Evolutionary conservation across 2,113 vertebrate species (phyloP).

Genomic region (Syrmaticus mikado): DNA sequence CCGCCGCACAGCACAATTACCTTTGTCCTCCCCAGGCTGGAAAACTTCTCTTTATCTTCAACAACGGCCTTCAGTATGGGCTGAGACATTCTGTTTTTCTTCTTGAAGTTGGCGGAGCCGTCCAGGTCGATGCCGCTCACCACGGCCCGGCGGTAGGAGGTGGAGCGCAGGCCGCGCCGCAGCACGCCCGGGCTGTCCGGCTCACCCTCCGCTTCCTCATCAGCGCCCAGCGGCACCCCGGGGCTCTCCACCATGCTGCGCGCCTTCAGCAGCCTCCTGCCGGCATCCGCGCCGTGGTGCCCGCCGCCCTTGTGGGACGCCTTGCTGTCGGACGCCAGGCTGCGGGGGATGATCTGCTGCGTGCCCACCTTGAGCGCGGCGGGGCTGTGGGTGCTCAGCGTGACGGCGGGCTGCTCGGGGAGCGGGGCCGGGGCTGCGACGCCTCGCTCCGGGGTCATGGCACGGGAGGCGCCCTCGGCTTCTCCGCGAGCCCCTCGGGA

Average conservation of each 20-base stretch:
- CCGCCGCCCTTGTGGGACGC: constrained; percentile 31
- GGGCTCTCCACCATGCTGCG: constrained; percentile 90
- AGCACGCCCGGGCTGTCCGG: constrained; percentile 80
- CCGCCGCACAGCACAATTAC: constrained; percentile 27
- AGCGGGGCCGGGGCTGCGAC: constrained; percentile 31
- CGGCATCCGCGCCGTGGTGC: constrained; percentile 70
- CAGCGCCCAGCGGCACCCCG: constrained; percentile 59
- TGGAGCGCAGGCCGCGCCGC: constrained; percentile 88
- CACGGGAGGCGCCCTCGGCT: background rate
- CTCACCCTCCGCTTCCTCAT: constrained; percentile 76
- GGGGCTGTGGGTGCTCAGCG: constrained; percentile 89
- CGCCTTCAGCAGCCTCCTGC: constrained; percentile 76
- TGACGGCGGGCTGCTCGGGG: constrained; percentile 62
- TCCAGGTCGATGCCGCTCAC: constrained; percentile 89
- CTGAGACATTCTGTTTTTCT: constrained; percentile 82
- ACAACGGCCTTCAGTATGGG: constrained; percentile 77
- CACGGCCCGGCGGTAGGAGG: constrained; percentile 93
- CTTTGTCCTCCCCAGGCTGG: constrained; percentile 81
- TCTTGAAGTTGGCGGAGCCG: constrained; percentile 65
- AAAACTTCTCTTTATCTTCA: constrained; percentile 81
- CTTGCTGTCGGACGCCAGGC: constrained; percentile 81
- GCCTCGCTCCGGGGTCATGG: constrained; percentile 56
- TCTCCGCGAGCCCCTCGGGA: no score
- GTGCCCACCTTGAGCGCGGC: constrained; percentile 88
- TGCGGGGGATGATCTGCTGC: constrained; percentile 91